Percentiles rank a stretch among this genome's conserved stretches.
Conservation (phyloP, 2,888 invertebrate species). For the Himalopsyche anomala region DNA sequence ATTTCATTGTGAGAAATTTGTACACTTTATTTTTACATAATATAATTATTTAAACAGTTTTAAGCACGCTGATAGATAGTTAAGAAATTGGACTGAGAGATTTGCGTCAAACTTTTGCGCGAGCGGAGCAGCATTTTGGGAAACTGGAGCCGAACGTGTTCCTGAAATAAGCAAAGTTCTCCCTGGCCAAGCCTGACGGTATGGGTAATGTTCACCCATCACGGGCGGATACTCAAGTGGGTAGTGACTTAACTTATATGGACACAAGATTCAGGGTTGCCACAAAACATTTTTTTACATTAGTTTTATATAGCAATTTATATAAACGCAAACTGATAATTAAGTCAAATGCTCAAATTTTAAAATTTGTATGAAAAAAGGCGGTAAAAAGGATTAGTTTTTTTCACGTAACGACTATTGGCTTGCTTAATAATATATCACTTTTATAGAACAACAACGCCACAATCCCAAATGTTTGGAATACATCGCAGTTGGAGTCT, state of each 20-base stretch:
- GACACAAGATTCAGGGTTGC: constrained; percentile 53
- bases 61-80: neutral
- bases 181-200: constrained; percentile 6
- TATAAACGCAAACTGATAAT: too few relatives aligned
- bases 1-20: too few relatives aligned
- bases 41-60: too few relatives aligned
- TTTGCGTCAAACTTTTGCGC: neutral
- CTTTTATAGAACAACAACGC: too few relatives aligned
- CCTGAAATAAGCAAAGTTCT: constrained; percentile 45
- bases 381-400: too few relatives aligned
- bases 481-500: too few relatives aligned
- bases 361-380: too few relatives aligned
- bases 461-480: too few relatives aligned
- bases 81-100: neutral
- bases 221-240: constrained; percentile 50
- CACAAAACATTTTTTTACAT: neutral
- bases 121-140: constrained; percentile 21
- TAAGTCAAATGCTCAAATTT: neutral
- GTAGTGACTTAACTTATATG: constrained; percentile 58
- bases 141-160: neutral
- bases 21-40: too few relatives aligned
- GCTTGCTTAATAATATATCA: too few relatives aligned
- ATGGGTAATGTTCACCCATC: constrained; percentile 45
- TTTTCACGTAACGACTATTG: too few relatives aligned
- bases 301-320: too few relatives aligned